Conservation (phyloP, 2,888 invertebrate genomes). For the Nysson spinosus region DNA sequence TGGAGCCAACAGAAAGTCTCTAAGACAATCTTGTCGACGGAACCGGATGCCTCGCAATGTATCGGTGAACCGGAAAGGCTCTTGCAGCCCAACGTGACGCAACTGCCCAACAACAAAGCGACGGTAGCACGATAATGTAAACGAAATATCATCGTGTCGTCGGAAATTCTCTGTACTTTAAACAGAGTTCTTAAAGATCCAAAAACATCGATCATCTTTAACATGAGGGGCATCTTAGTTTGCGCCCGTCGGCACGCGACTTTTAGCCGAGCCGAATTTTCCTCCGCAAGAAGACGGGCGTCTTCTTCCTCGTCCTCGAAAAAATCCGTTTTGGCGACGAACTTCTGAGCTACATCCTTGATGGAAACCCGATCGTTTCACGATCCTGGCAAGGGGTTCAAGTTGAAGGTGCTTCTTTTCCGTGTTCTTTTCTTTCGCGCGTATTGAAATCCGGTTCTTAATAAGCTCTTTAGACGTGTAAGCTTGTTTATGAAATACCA, state of each 20-base stretch:
- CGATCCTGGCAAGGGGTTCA: too few relatives aligned
- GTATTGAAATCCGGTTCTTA: too few relatives aligned
- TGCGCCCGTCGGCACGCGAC: neutral
- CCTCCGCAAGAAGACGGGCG: slow-evolving; percentile 27
- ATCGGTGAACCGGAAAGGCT: slow-evolving; percentile 77
- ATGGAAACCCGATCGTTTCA: too few relatives aligned
- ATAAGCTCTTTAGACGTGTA: too few relatives aligned
- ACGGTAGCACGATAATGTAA: slow-evolving; percentile 79
- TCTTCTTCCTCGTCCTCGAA: slow-evolving; percentile 3
- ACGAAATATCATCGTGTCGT: slow-evolving; percentile 78
- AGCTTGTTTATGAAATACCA: too few relatives aligned
- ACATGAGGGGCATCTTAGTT: slow-evolving; percentile 71
- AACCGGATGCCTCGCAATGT: slow-evolving; percentile 76
- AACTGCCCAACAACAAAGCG: slow-evolving; percentile 78
- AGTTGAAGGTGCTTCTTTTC: too few relatives aligned
- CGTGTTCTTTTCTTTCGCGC: too few relatives aligned
- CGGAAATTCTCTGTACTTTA: slow-evolving; percentile 73
- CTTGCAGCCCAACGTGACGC: slow-evolving; percentile 79
- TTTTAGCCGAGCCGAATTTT: too few relatives aligned
- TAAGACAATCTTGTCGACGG: slow-evolving; percentile 85
- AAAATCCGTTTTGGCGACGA: slow-evolving; percentile 15
- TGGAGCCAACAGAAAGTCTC: slow-evolving; percentile 97
- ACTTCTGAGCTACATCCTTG: too few relatives aligned
- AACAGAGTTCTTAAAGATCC: slow-evolving; percentile 75
- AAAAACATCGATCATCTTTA: slow-evolving; percentile 76